A percentile compares a stretch with the other conserved stretches of the same genome.
phyloP scores from a whole-genome alignment of 2,888 invertebrate species.

The Cryptus viduatorius region DNA sequence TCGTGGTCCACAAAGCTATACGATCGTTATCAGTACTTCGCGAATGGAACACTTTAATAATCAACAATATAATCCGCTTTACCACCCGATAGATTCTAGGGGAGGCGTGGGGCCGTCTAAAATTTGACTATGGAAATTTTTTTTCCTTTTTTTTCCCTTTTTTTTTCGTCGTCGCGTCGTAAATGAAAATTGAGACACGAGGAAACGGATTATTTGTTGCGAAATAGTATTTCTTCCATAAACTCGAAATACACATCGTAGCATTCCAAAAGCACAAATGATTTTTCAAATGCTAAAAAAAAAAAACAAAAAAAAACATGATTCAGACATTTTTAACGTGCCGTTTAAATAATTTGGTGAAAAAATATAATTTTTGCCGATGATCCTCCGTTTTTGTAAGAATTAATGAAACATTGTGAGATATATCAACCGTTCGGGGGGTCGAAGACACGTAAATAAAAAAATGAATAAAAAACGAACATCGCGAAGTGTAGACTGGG shows the following conservation, averaged over 20 bases:
- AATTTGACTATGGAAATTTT: constrained; percentile 48
- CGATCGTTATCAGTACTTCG: constrained; percentile 99
- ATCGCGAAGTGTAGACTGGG: constrained; percentile 23
- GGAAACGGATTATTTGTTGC: constrained; percentile 54
- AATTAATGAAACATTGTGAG: constrained; percentile 18
- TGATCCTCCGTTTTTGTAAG: constrained; percentile 31
- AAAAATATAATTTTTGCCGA: constrained; percentile 23
- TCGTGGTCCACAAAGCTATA: constrained; percentile 99
- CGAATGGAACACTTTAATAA: constrained; percentile 95
- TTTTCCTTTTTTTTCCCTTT: background rate
- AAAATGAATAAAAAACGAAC: constrained; percentile 38
- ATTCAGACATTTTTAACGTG: constrained; percentile 17
- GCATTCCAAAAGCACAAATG: constrained; percentile 79
- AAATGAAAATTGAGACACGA: constrained; percentile 14
- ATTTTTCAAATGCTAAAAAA: constrained; percentile 63
- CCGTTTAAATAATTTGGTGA: constrained; percentile 47
- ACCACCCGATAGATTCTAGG: constrained; percentile 50
- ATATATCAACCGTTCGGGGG: constrained; percentile 24
- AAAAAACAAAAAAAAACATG: constrained; percentile 6
- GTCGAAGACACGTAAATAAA: constrained; percentile 19
- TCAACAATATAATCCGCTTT: constrained; percentile 43
- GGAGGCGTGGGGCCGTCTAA: constrained; percentile 44
- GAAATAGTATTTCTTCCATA: constrained; percentile 73
- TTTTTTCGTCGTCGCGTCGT: constrained; percentile 19
- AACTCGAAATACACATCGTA: constrained; percentile 71